Conservation (phyloP, 2,797 vertebrate species). For the Gadopsis bispinosus region DNA sequence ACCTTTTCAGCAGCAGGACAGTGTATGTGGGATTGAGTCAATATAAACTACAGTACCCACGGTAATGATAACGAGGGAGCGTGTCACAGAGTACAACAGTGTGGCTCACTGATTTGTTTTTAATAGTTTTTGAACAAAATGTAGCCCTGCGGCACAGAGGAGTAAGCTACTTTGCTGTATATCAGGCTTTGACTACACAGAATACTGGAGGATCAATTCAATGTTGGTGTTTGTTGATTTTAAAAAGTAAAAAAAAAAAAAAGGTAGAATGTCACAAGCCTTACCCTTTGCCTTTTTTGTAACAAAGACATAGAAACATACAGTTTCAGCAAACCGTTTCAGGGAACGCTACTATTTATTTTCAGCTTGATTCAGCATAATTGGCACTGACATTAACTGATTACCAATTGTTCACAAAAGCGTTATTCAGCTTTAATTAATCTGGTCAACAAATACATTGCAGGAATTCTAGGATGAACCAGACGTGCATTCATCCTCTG, state of each 20-base stretch:
- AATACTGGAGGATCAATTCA: not conserved
- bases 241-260: not conserved
- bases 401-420: slow-evolving; percentile 49
- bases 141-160: not conserved
- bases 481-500: slow-evolving; percentile 39
- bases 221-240: not conserved
- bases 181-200: not conserved
- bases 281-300: not conserved
- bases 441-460: slow-evolving; percentile 29
- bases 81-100: not conserved
- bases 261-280: not conserved
- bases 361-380: slow-evolving; percentile 35
- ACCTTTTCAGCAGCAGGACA: not conserved
- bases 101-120: slow-evolving; percentile 4
- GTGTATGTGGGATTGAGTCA: slow-evolving; percentile 2
- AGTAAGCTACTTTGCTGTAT: not conserved
- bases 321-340: not conserved
- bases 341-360: slow-evolving; percentile 31
- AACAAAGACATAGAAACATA: too few species aligned
- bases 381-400: slow-evolving; percentile 48
- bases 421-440: slow-evolving; percentile 48
- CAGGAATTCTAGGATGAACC: slow-evolving; percentile 24
- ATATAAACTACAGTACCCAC: not conserved
- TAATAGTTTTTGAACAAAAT: slow-evolving; percentile 10
- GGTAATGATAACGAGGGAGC: not conserved